phyloP scores from a whole-genome alignment of 1,140 invertebrate genomes.

The Drosophila athabasca region DNA sequence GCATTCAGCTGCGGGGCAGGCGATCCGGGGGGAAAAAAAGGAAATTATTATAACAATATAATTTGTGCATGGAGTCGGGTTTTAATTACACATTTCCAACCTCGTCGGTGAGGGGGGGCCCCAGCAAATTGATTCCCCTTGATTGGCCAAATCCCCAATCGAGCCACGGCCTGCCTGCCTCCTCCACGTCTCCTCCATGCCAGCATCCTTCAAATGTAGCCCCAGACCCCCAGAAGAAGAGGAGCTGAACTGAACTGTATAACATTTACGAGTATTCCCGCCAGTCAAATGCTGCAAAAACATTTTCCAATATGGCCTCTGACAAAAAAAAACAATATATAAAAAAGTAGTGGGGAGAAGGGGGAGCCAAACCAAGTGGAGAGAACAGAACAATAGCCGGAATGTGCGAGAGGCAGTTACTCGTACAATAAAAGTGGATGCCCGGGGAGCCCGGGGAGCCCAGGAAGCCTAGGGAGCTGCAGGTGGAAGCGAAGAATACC shows the following conservation, averaged over 20 bases:
- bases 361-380: neutral
- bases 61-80: constrained; percentile 40
- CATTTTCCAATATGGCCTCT: constrained; percentile 26
- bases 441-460: too few species aligned
- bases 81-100: constrained; percentile 70
- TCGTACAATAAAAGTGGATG: too few species aligned
- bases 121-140: constrained; percentile 64
- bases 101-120: constrained; percentile 8
- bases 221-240: neutral
- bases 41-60: constrained; percentile 52
- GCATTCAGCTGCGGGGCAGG: constrained; percentile 1
- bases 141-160: constrained; percentile 57
- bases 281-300: constrained; percentile 13
- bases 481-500: too few species aligned
- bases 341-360: neutral
- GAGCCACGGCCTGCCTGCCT: neutral
- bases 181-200: neutral
- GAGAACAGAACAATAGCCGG: neutral
- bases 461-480: too few species aligned
- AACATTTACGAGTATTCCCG: constrained; percentile 22
- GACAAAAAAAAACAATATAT: neutral
- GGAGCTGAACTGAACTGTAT: neutral
- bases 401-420: constrained; percentile 8
- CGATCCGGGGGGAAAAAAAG: neutral
- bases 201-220: constrained; percentile 11